Evolutionary conservation across 2,888 invertebrate species (phyloP), one percentile per base, ranked within the genome.

Genomic region (Zonitis immaculata): DNA sequence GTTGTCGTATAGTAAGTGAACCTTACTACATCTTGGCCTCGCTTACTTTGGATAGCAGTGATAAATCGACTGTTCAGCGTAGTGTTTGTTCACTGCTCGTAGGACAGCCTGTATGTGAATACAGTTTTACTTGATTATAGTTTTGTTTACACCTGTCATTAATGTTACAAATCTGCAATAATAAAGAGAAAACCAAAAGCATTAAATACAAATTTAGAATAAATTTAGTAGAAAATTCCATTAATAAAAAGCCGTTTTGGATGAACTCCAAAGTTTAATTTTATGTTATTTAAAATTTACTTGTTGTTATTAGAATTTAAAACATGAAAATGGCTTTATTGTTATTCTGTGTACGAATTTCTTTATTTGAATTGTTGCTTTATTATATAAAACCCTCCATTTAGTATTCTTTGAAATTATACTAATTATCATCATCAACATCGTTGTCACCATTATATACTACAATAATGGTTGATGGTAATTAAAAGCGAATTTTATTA

Each of bases 401-500:
- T 20, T 39, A n/a, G 18, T n/a, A 20, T 20, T 20, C 39, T 20
- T 39, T 39, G 18, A 39, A 39, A 39, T 39, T 39, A 39, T 39
- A 11, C 39, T 18, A 9, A 16, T 39, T 18, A 39, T 18, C 39
- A 39, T 39, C 18, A 18, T 39, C 11, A 11, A 16, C 35, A 18
- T 18, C 35, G 9, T 39, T 18, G 39, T 39, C 11, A 6, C n/a
- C 18, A 18, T 39, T 11, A 8, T 9, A 18, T 27, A n/a, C 22
- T 12, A 12, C n/a, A n/a, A n/a, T n/a, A n/a, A n/a, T n/a, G 42
- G 42, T n/a, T 26, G 28, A 14, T 20, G 11, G 52, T 55, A 54
- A 51, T 51, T 54, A 54, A 54, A 54, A 51, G 44, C 51, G 51
- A 50, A 44, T 39, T 50, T 51, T 47, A 46, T 44, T 51, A 51